phyloP scores from a whole-genome alignment of 1,140 invertebrate species.

The Anastatus disparis region DNA sequence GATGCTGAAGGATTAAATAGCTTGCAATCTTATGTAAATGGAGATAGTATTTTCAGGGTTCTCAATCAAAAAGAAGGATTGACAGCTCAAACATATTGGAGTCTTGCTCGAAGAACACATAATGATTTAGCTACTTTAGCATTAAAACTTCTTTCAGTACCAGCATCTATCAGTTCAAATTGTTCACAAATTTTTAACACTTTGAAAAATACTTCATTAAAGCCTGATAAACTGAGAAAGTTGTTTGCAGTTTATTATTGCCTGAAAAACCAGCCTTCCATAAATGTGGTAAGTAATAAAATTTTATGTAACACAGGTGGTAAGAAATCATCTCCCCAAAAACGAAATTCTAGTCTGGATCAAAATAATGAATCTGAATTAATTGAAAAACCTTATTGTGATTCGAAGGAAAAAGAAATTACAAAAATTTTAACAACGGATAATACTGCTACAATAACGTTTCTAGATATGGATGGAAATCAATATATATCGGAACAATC shows the following conservation, averaged over 20 bases:
- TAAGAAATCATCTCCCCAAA: conserved; percentile 19
- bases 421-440: conserved; percentile 15
- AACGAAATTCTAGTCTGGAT: conserved; percentile 15
- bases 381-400: neutral
- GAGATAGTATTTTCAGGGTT: conserved; percentile 31
- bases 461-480: conserved; percentile 17
- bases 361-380: conserved; percentile 1
- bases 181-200: conserved; percentile 30
- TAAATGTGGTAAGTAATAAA: no score
- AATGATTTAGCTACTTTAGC: conserved; percentile 22
- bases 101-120: conserved; percentile 31
- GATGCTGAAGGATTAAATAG: conserved; percentile 36
- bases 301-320: conserved; percentile 31
- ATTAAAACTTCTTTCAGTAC: conserved; percentile 28
- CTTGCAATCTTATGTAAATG: conserved; percentile 33
- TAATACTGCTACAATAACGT: conserved; percentile 18
- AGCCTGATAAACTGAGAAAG: conserved; percentile 33
- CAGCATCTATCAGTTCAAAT: conserved; percentile 34
- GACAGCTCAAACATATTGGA: conserved; percentile 34
- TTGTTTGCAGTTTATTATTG: conserved; percentile 33
- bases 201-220: conserved; percentile 25
- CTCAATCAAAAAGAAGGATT: conserved; percentile 35
- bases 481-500: conserved; percentile 11
- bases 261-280: no score
- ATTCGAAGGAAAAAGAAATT: conserved; percentile 1